Conservation (phyloP, 2,888 invertebrate genomes). For the Sericinus montela region DNA sequence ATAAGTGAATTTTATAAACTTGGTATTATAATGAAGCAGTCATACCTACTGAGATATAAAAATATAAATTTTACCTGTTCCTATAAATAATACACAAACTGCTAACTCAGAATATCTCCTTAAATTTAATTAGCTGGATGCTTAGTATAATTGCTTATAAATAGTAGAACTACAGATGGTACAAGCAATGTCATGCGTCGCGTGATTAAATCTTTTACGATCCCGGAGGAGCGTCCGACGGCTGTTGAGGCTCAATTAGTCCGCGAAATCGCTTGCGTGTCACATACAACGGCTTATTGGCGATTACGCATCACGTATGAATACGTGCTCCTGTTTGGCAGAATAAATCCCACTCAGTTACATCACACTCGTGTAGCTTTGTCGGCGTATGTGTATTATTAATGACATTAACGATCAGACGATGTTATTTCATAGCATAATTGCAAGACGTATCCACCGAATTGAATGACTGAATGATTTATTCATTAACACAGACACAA, state of each 20-base stretch:
- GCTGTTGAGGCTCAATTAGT: conserved; percentile 8
- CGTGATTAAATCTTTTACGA: conserved; percentile 46
- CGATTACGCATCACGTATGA: conserved; percentile 9
- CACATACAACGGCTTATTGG: neutral
- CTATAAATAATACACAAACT: neutral
- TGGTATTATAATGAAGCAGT: no score
- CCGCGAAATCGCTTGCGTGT: neutral
- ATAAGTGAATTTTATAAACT: no score
- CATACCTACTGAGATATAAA: neutral
- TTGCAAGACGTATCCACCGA: no score
- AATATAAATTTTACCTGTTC: neutral
- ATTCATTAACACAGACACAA: no score
- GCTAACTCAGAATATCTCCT: neutral
- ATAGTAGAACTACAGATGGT: no score
- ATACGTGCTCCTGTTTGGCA: conserved; percentile 11
- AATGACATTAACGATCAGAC: no score
- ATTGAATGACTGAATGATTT: no score
- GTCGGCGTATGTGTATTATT: no score
- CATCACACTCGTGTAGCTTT: neutral
- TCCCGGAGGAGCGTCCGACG: conserved; percentile 12
- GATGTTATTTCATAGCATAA: no score
- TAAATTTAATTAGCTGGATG: neutral
- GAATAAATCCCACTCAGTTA: neutral
- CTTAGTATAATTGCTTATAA: no score
- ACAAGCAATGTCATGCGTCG: conserved; percentile 25